phyloP scores from a whole-genome alignment of 2,797 vertebrate genomes.

The Etheostoma nigrum region DNA sequence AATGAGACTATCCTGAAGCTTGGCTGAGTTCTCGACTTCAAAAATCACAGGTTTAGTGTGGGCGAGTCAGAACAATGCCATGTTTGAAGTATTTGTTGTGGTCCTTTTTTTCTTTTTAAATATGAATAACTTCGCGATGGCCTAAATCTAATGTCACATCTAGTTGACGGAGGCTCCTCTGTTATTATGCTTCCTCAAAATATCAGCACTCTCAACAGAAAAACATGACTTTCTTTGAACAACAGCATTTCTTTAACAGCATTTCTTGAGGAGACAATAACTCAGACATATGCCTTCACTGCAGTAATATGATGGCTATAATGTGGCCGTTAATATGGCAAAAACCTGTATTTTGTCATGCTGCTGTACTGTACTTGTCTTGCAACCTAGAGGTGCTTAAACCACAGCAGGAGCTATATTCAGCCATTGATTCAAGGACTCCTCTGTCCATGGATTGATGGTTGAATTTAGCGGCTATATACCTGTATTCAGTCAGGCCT shows the following conservation, averaged over 20 bases:
- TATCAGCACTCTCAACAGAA: constrained; percentile 2
- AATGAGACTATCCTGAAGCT: constrained; percentile 62
- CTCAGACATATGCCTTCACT: constrained; percentile 7
- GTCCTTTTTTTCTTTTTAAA: constrained; percentile 47
- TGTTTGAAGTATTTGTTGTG: constrained; percentile 67
- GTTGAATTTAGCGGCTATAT: neutral
- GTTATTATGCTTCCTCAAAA: constrained; percentile 5
- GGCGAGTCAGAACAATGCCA: constrained; percentile 59
- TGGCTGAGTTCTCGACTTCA: constrained; percentile 48
- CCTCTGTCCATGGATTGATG: too few relatives aligned
- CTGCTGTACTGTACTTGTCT: constrained; percentile 32
- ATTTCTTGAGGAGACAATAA: constrained; percentile 27
- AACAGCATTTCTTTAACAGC: neutral
- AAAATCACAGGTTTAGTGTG: constrained; percentile 64
- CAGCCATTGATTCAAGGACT: constrained; percentile 68
- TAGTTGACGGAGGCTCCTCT: constrained; percentile 18
- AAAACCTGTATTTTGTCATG: constrained; percentile 43
- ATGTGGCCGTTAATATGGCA: constrained; percentile 20
- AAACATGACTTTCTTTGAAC: neutral
- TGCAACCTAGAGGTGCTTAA: constrained; percentile 53
- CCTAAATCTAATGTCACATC: constrained; percentile 56
- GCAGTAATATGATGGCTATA: constrained; percentile 16
- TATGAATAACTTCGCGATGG: constrained; percentile 56
- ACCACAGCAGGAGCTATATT: constrained; percentile 56
- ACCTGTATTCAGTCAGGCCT: constrained; percentile 30